Conservation (phyloP, 37 sponge, comb jelly and placozoan genomes). For the Beroe forskalii region DNA sequence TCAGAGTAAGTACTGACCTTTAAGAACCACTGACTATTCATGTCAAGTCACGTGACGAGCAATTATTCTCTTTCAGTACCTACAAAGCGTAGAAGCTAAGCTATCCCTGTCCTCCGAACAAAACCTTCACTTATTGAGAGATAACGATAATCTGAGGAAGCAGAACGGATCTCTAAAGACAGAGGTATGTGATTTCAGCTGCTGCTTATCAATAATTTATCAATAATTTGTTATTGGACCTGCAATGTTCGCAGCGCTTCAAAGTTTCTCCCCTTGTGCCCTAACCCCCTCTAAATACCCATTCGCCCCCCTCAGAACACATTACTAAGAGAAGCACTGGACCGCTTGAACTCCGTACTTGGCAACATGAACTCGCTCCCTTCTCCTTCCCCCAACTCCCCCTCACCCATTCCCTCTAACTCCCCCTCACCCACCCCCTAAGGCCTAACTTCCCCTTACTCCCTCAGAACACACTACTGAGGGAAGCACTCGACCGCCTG, state of each 20-base stretch:
- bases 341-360: constrained; percentile 47
- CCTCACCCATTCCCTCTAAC: no score
- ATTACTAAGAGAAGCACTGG: constrained; percentile 43
- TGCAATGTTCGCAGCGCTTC: no score
- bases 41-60: no score
- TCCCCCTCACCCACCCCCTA: no score
- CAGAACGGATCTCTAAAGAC: constrained; percentile 57
- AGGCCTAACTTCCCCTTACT: neutral
- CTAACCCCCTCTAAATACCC: neutral
- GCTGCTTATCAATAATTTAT: no score
- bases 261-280: no score
- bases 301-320: constrained; percentile 57
- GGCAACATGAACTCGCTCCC: constrained; percentile 15
- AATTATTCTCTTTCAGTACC: no score
- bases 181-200: constrained; percentile 31
- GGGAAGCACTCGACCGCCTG: constrained; percentile 52
- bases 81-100: constrained; percentile 63
- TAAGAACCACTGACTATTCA: no score
- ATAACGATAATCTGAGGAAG: constrained; percentile 20
- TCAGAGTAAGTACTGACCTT: no score
- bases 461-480: constrained; percentile 48
- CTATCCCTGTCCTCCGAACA: constrained; percentile 32
- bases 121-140: constrained; percentile 30
- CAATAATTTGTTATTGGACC: no score
- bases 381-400: no score